Evolutionary conservation across 2,888 invertebrate genomes (phyloP).

Genomic region (Melinopterus prodromus): DNA sequence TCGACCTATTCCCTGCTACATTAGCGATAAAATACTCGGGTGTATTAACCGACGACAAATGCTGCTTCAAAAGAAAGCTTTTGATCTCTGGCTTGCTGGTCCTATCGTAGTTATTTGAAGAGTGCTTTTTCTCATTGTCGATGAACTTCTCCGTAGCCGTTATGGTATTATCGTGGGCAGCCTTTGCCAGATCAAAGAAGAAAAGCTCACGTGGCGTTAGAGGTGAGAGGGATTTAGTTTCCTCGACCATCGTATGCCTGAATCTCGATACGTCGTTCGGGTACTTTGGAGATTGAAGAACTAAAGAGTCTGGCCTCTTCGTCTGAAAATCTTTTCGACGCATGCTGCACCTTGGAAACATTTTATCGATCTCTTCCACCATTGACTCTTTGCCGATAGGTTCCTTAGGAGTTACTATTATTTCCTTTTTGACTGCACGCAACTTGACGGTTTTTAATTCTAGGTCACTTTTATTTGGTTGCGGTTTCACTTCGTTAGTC

Average conservation of each 20-base stretch:
- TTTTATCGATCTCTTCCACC: constrained; percentile 36
- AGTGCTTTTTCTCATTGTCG: constrained; percentile 37
- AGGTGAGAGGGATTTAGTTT: constrained; percentile 28
- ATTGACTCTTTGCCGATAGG: constrained; percentile 28
- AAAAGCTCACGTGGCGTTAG: constrained; percentile 40
- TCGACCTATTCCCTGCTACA: constrained; percentile 28
- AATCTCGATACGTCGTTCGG: constrained; percentile 19
- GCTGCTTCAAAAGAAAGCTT: constrained; percentile 31
- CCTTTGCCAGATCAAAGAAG: constrained; percentile 39
- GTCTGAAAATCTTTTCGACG: constrained; percentile 26
- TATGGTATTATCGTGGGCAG: constrained; percentile 28
- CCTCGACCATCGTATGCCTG: constrained; percentile 22
- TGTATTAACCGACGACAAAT: constrained; percentile 20
- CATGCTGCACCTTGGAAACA: constrained; percentile 37
- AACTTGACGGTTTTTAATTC: not conserved
- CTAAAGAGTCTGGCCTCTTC: constrained; percentile 34
- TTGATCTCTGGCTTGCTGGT: constrained; percentile 34
- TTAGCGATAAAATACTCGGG: constrained; percentile 41
- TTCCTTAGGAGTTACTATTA: not conserved
- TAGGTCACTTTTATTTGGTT: not conserved
- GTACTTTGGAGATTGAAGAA: constrained; percentile 30
- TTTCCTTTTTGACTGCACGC: not conserved
- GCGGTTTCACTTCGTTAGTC: constrained; percentile 7
- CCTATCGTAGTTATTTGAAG: constrained; percentile 24
- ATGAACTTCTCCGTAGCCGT: constrained; percentile 34